Base-by-base conservation (phyloP, 2,888 invertebrate genomes). In the Morpho helenor region DNA sequence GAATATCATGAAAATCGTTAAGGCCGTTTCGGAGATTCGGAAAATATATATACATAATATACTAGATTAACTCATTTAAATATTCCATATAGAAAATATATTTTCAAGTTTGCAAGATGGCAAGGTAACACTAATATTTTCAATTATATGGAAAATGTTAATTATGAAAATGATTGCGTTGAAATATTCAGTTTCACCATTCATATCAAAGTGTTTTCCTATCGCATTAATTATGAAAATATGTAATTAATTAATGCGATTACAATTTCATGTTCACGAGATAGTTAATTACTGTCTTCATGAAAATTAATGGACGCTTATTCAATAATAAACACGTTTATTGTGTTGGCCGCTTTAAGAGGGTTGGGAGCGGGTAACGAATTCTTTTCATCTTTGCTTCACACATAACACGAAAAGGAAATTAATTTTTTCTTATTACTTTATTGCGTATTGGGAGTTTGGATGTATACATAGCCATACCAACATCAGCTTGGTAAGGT, bases 291-390 rank as follows among this genome's bases (percentile, higher is more conserved):
- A 55, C 55, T 44, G 55, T 48, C 49, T 49, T 48, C 54, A 44
- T 49, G 55, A 49, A 55, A 55, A 55, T 55, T 49, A 55, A 55
- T 55, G 49, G 44, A 49, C 44, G 55, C 55, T 49, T 54, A 54
- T 47, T 54, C 49, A 49, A 55, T 55, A 55, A 55, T 49, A 39
- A 49, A 43, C 49, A n/a, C 49, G 49, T 49, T 55, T 48, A 48
- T 54, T 54, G 42, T 54, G 48, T 42, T 41, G 48, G 16, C 48
- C 48, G 54, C 31, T 31, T 41, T n/a, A 22, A 54, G 48, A 43
- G 31, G 31, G 31, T 31, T 10, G 42, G 53, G 8, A 54, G 54
- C 41, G 16, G 41, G 22, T 47, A 42, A 48, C 48, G 54, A 31
- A 46, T 48, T 47, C 8, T 48, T 47, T 54, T 42, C 53, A 47